Base-by-base conservation (phyloP, 2,888 invertebrate species). In the Parascotia fuliginaria region DNA sequence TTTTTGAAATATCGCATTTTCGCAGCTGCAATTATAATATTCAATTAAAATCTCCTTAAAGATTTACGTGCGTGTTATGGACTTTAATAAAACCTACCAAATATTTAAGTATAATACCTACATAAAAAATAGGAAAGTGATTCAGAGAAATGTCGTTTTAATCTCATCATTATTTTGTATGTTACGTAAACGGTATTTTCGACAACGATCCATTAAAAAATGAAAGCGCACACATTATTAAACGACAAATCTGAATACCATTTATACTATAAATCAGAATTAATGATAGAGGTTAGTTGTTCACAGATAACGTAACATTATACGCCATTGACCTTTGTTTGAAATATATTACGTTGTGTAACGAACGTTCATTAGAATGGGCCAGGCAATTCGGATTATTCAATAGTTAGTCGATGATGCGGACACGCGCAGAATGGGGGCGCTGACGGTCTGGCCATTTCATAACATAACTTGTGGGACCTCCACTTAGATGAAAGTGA, bases 361-460 rank as follows among this genome's bases (percentile, higher is more conserved):
- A 84, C 78, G 69, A 61, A 45, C 59, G 64, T 66, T 73, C 73
- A 75, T 77, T 80, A 77, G 76, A 79, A 83, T 81, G 78, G 72
- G 70, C 66, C 72, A 66, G 63, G 67, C 74, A 65, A 49, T 55
- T 66, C 55, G 63, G 64, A 75, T 83, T 83, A 81, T 81, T 77
- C 76, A 69, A 70, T 64, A 54, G n/a, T n/a, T n/a, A n/a, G 59
- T 47, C 54, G 42, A 62, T 63, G 70, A 65, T 65, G 62, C 79
- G 74, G 78, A 80, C 81, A 77, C 78, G 71, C 55, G 32, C 34
- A 55, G 75, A 81, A 81, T 83, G 84, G 73, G 83, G 78, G 73
- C 83, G n/a, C n/a, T n/a, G n/a, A n/a, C n/a, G 83, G 79, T 75
- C 73, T 61, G 67, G 6, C 57, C 63, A 81, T 88, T 87, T 86